Conservation (phyloP, 2,113 vertebrate species). For the Nothobranchius kuhntae region DNA sequence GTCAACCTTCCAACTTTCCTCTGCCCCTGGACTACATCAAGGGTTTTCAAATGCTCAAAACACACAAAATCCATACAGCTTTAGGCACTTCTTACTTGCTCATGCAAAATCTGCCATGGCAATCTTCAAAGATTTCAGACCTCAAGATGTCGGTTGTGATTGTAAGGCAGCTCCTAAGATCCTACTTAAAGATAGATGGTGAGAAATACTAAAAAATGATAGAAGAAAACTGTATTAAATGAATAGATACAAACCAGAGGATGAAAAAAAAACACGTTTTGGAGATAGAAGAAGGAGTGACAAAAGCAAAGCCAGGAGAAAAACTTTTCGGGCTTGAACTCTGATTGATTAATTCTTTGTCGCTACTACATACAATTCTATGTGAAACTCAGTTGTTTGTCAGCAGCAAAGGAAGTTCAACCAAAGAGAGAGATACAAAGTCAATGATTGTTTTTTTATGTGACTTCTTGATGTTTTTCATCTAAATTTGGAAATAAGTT, state of each 20-base stretch:
- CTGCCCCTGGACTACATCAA: neutral
- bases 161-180: neutral
- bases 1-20: conserved; percentile 28
- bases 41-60: no score
- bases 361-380: no score
- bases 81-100: neutral
- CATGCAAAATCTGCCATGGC: neutral
- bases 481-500: no score
- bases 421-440: no score
- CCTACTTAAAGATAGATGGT: neutral
- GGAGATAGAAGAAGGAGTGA: neutral
- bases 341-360: neutral
- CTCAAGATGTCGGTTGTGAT: neutral
- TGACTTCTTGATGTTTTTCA: no score
- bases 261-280: neutral
- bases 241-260: neutral
- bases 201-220: conserved; percentile 7
- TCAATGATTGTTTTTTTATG: no score
- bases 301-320: neutral
- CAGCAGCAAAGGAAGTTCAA: no score
- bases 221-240: neutral
- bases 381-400: no score
- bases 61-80: conserved; percentile 1
- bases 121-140: conserved; percentile 16
- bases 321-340: neutral